Evolutionary conservation across 2,113 vertebrate genomes (phyloP), one percentile per base, ranked within the genome.

Genomic region (Ceyx margarethae): DNA sequence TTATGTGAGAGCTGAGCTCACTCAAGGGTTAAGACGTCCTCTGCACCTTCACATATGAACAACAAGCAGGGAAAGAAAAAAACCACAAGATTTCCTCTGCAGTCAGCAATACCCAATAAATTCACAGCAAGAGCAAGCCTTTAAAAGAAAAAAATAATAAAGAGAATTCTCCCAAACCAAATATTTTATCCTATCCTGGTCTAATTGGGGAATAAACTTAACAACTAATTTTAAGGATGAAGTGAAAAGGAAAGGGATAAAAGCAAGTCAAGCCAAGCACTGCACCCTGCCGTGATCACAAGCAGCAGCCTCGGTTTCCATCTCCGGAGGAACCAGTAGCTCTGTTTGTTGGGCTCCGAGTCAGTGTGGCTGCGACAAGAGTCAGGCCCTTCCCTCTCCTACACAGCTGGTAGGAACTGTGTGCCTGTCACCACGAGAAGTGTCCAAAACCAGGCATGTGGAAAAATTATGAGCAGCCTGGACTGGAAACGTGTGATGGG

Each of bases 181-280:
- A 86, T 45, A 82, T 58, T 92, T 91, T 81, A 81, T 86, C 75
- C 68, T 83, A 17, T 69, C 81, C 75, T 42, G 43, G 71, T 66
- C 62, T 93, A 94, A 90, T 40, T 91, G 87, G 76, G 54, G 87
- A 92, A 90, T 90, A 95, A 95, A 88, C 61, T 81, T 94, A 94
- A 71, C 67, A 90, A 73, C 35, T 83, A 48, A 68, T 86, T 93
- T 94, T 88, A 75, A 93, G 74, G 66, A 48, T 60, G 71, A 73
- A 87, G 77, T 61, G 77, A 75, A 95, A 95, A 84, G 80, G 68
- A 60, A 69, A 90, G 35, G 69, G 67, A 94, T 87, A 77, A 89
- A 93, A 93, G 83, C 8, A 3, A 84, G 92, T 4, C 3, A 35
- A 85, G 85, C 76, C 48, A 5, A 28, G 84, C 1, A 0, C 65